phyloP scores from a whole-genome alignment of 1,140 invertebrate genomes.

The Cydia pomonella region DNA sequence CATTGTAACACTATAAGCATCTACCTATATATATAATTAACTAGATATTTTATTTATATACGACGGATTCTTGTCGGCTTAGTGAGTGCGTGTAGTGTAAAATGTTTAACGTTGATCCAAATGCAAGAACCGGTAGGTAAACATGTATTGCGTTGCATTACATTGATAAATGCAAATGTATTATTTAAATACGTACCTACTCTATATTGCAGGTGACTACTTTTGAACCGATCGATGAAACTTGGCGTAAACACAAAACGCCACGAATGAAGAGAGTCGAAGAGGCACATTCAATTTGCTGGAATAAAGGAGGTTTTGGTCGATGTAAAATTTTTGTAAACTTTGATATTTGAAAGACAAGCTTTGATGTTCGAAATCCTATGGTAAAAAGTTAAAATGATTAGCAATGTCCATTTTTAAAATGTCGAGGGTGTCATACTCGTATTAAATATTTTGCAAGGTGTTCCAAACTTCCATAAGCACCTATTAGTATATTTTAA shows the following conservation, averaged over 20 bases:
- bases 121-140: conserved; percentile 24
- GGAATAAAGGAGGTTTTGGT: no score
- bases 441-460: no score
- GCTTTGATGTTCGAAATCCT: no score
- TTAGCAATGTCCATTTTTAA: no score
- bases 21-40: conserved; percentile 29
- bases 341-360: no score
- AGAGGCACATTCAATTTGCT: neutral
- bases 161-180: conserved; percentile 27
- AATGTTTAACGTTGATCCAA: conserved; percentile 29
- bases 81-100: conserved; percentile 6
- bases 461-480: no score
- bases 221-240: conserved; percentile 2
- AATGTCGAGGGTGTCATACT: no score
- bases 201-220: neutral
- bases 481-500: no score
- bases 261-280: neutral
- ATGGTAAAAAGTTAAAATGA: no score
- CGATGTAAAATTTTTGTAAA: no score
- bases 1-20: conserved; percentile 28
- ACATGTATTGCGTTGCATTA: conserved; percentile 17
- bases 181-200: conserved; percentile 25
- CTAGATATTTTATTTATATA: conserved; percentile 28
- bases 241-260: neutral
- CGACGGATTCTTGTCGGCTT: conserved; percentile 13